Conservation (phyloP, 2,797 vertebrate genomes). For the Semotilus atromaculatus region DNA sequence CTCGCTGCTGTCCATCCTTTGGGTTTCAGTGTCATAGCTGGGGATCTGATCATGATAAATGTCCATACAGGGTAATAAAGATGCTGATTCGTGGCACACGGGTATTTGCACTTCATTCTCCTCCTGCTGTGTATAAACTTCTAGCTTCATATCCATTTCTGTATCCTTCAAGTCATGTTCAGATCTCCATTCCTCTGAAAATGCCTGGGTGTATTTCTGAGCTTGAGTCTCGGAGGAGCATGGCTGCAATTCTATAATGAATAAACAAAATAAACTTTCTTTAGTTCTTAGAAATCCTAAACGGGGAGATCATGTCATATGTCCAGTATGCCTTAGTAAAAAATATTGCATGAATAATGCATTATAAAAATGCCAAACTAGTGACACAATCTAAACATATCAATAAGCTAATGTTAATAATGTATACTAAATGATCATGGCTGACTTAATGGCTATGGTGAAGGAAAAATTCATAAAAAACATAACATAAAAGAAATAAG, state of each 20-base stretch:
- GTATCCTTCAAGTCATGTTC: slow-evolving; percentile 14
- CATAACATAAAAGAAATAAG: background rate
- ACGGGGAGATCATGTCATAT: background rate
- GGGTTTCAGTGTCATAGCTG: slow-evolving; percentile 5
- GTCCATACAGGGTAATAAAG: background rate
- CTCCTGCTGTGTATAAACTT: slow-evolving; percentile 23
- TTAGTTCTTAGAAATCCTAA: background rate
- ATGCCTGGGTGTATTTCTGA: background rate
- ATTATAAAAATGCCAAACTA: background rate
- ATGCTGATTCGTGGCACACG: background rate
- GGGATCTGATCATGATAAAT: slow-evolving; percentile 9
- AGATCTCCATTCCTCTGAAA: slow-evolving; percentile 23
- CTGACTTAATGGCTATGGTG: background rate
- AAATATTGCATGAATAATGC: no score
- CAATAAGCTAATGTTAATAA: background rate
- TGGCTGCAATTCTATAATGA: slow-evolving; percentile 14
- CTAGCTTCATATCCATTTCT: slow-evolving; percentile 38
- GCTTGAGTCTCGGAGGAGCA: background rate
- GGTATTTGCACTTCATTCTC: background rate
- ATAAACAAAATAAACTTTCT: background rate
- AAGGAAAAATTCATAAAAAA: background rate
- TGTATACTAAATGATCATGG: background rate
- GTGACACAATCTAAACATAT: background rate
- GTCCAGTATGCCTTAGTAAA: background rate
- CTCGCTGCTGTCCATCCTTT: background rate